Evolutionary conservation across 2,113 vertebrate genomes (phyloP), one percentile per base, ranked within the genome.

Genomic region (Otis tarda): DNA sequence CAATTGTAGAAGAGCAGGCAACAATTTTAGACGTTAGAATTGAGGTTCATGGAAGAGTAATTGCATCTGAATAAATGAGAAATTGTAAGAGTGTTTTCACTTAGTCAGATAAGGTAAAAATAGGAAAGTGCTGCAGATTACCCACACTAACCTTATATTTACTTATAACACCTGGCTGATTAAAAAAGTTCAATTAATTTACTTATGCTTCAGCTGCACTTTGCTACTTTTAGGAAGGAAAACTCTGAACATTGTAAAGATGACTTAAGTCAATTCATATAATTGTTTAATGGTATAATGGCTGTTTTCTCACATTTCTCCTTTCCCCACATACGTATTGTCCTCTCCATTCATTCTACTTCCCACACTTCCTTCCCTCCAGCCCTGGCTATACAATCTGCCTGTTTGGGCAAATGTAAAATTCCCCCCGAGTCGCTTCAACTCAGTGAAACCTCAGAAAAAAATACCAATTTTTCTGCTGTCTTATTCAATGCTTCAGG

Each of bases 321-420:
- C 3, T 9, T 23, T 76, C 6, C 14, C 19, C 27, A 22, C 1
- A 24, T 13, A 6, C 11, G 2, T 12, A 4, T 8, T 31, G 27
- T 19, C 2, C 1, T 59, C 33, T 39, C 10, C 14, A 41, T 27
- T 63, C 5, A 22, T 91, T 70, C 83, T 86, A 35, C 12, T 84
- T 70, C 8, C 6, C 28, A 33, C 4, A 13, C 2, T 74, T 27
- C 14, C 21, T 39, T 73, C 5, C 11, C 14, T 80, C 17, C 9
- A 77, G 35, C 16, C 8, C 21, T 17, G 19, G 11, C 7, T 65
- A 43, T 3, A 49, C 14, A 64, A 15, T 80, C 11, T 57, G 22
- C 41, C 4, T 5, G 11, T 65, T 83, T 16, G 2, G 11, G 19
- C 7, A 87, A 81, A 74, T 6, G 6, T 49, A 65, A 52, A 89